phyloP scores from a whole-genome alignment of 2,113 vertebrate species.

The Callospermophilus lateralis region DNA sequence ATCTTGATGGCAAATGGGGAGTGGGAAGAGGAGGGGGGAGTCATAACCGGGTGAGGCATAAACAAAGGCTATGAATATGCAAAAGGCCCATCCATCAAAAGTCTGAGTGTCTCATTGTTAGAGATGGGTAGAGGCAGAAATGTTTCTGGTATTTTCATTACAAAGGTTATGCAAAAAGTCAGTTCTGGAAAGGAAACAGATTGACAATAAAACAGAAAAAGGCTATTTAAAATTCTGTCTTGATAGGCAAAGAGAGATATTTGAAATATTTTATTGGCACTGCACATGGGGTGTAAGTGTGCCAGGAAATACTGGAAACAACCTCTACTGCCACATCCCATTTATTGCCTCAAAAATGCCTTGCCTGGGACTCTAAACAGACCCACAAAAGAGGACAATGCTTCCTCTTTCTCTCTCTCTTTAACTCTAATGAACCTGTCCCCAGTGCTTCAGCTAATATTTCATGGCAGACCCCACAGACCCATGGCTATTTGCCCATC shows the following conservation, averaged over 20 bases:
- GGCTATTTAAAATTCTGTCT: slow-evolving; percentile 79
- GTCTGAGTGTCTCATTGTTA: slow-evolving; percentile 78
- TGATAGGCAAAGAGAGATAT: slow-evolving; percentile 70
- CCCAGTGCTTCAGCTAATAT: slow-evolving; percentile 70
- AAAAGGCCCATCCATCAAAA: slow-evolving; percentile 79
- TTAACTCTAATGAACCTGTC: slow-evolving; percentile 70
- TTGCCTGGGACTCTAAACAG: slow-evolving; percentile 59
- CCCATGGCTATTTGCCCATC: slow-evolving; percentile 75
- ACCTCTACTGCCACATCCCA: slow-evolving; percentile 29
- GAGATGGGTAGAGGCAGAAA: slow-evolving; percentile 69
- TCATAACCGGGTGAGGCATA: slow-evolving; percentile 75
- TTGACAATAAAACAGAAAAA: slow-evolving; percentile 79
- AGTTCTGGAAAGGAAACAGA: slow-evolving; percentile 82
- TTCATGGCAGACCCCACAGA: slow-evolving; percentile 72
- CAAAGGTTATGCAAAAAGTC: slow-evolving; percentile 82
- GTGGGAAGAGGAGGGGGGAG: slow-evolving; percentile 11
- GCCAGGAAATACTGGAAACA: slow-evolving; percentile 71
- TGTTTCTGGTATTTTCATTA: slow-evolving; percentile 80
- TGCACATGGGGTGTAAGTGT: slow-evolving; percentile 36
- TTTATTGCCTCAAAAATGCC: slow-evolving; percentile 75
- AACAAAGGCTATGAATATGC: slow-evolving; percentile 80
- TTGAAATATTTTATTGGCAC: slow-evolving; percentile 80
- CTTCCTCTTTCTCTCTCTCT: slow-evolving; percentile 48
- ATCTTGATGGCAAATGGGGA: slow-evolving; percentile 77
- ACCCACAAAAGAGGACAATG: slow-evolving; percentile 58